A percentile compares a stretch with the other conserved stretches of the same genome.
Conservation (phyloP, 1,140 invertebrate species). For the Nixonia krombeini region DNA sequence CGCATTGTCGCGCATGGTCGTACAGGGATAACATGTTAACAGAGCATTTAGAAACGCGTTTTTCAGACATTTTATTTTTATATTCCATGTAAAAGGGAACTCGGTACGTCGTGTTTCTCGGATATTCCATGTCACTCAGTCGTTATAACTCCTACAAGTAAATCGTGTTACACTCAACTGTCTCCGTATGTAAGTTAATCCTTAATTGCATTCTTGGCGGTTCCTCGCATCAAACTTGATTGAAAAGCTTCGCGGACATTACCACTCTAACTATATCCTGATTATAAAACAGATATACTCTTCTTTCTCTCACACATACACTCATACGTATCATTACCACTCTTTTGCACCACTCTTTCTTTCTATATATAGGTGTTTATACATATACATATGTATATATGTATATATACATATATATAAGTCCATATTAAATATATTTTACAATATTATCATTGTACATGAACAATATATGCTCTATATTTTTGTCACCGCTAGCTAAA, state of each 20-base stretch:
- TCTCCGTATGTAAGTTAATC: too few species aligned
- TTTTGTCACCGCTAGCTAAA: slow-evolving; percentile 48
- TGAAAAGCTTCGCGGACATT: slow-evolving; percentile 16
- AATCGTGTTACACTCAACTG: too few species aligned
- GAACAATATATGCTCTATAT: slow-evolving; percentile 69
- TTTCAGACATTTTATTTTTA: slow-evolving; percentile 53
- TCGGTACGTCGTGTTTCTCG: slow-evolving; percentile 43
- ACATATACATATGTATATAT: slow-evolving; percentile 11
- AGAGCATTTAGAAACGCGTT: slow-evolving; percentile 34
- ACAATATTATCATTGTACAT: slow-evolving; percentile 71
- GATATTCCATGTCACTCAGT: slow-evolving; percentile 61
- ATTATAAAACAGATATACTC: slow-evolving; percentile 55
- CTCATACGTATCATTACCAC: slow-evolving; percentile 15
- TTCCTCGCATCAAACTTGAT: neutral
- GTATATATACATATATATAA: slow-evolving; percentile 40
- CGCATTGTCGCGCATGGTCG: too few species aligned
- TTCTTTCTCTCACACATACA: slow-evolving; percentile 34
- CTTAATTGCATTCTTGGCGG: too few species aligned
- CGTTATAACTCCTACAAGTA: slow-evolving; percentile 33
- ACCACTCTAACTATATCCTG: slow-evolving; percentile 34
- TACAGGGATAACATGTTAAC: slow-evolving; percentile 42
- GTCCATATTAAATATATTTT: slow-evolving; percentile 71
- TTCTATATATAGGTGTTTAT: slow-evolving; percentile 20
- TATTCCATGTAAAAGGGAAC: slow-evolving; percentile 42
- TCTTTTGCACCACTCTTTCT: slow-evolving; percentile 31